Conservation (phyloP, 2,113 vertebrate genomes). For the Narcine bancroftii region DNA sequence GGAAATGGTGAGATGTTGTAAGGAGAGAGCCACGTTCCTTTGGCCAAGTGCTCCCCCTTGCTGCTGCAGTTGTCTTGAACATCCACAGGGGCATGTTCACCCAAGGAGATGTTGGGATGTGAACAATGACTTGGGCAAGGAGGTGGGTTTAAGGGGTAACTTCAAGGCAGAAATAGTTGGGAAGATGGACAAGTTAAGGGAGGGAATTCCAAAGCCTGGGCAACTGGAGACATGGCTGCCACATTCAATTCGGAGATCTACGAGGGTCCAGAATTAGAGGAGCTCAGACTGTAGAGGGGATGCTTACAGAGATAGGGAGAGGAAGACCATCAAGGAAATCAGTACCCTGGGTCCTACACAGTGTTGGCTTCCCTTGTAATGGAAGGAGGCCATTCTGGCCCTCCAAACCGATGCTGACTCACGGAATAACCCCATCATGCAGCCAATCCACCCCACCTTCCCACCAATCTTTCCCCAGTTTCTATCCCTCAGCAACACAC, state of each 20-base stretch:
- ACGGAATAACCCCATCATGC: no score
- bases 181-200: background rate
- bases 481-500: no score
- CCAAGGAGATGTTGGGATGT: background rate
- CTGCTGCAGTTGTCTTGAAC: background rate
- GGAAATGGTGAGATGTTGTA: slow-evolving; percentile 65
- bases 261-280: background rate
- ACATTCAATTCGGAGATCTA: background rate
- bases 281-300: background rate
- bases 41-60: background rate
- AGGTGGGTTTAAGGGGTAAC: background rate
- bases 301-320: background rate
- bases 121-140: background rate
- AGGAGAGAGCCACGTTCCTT: background rate
- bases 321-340: background rate
- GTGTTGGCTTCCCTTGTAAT: no score
- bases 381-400: no score
- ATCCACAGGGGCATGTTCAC: no score
- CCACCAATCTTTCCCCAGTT: no score
- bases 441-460: no score
- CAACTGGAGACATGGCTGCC: background rate
- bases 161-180: background rate
- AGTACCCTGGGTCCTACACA: no score
- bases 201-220: background rate
- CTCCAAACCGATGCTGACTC: no score